Evolutionary conservation across 2,113 vertebrate species (phyloP), one percentile per base, ranked within the genome.

Genomic region (Laticauda laticaudata): DNA sequence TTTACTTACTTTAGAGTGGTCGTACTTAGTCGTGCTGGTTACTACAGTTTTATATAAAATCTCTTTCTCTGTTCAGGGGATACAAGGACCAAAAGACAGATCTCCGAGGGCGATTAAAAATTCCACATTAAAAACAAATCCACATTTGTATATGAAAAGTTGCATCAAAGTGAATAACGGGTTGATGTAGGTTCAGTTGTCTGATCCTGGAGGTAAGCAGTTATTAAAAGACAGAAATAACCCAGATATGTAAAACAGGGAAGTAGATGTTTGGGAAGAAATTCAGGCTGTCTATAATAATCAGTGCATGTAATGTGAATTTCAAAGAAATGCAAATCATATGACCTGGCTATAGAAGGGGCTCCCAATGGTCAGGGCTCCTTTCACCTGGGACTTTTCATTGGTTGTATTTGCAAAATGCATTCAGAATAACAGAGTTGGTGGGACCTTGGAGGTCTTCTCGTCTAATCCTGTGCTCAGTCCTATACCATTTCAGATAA

Each of bases 71-170:
- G 12, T 34, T 75, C n/a, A 7, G 64, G 64, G n/a, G 34, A 75
- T 3, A 75, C 2, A 75, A 61, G 48, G 43, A 34, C 15, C 43
- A 3, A 51, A 29, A 54, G 7, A 2, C 20, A 69, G 12, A 88
- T 26, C 48, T 64, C 20, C 1, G 3, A n/a, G n/a, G 26, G 7
- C 10, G 23, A 54, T 18, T 64, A 75, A 43, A 5, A 26, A 5
- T 0, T 51, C 48, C 15, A 26, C 54, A 55, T 34, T 9, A 45
- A 89, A 75, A 81, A 85, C 0, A 4, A 91, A 0, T 5, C 5
- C 54, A 91, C 64, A 93, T 94, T 26, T 92, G 3, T 3, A 91
- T 26, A 14, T 85, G 92, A 51, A 93, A 51, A 91, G 94, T 91
- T 1, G 3, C 14, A 89, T 85, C 43, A 15, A 18, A 8, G 3